Base-by-base conservation (phyloP, 1,140 invertebrate species). In the Lordiphosa stackelbergi region DNA sequence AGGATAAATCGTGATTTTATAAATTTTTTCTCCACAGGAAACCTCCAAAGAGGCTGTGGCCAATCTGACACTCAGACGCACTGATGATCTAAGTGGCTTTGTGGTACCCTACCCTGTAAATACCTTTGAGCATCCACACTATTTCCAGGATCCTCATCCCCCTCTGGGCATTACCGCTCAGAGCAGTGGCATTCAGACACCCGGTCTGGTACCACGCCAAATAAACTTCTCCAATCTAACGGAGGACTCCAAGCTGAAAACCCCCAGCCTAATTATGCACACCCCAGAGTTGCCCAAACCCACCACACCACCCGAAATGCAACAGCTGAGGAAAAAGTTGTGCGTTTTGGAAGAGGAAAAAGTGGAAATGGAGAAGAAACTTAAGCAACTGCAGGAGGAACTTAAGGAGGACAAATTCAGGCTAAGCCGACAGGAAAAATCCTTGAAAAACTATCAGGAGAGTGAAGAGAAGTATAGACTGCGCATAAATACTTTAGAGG, bases 171-270 rank as follows among this genome's bases (percentile, higher is more conserved):
- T 68, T 4, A 71, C 79, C 0, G 53, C 61, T 5, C 71, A 77
- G 13, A 83, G 57, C n/a, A 79, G 53, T 6, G 68, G 68, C 11
- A 66, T 43, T 2, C 54, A 78, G 11, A 85, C 85, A 2, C 84
- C 85, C 5, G 66, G 71, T 0, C 46, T 87, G 0, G 73, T 86
- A 47, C 87, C 87, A 11, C 60, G 87, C 1, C 85, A 88, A 16
- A 88, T 88, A 1, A 85, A 88, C 36, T 88, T 88, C 58, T 88
- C 87, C 2, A 85, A 74, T 19, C 52, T 86, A 9, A 79, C 69
- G 2, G 85, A 87, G 36, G 85, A 87, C 36, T 87, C 86, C 3
- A 87, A 91, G 38, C 58, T 90, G 0, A 87, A 89, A 46, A 89
- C 74, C 59, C 88, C 45, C 81, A 64, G 73, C 13, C 5, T 85